phyloP scores from a whole-genome alignment of 2,797 vertebrate genomes.

The Bradypodion pumilum region DNA sequence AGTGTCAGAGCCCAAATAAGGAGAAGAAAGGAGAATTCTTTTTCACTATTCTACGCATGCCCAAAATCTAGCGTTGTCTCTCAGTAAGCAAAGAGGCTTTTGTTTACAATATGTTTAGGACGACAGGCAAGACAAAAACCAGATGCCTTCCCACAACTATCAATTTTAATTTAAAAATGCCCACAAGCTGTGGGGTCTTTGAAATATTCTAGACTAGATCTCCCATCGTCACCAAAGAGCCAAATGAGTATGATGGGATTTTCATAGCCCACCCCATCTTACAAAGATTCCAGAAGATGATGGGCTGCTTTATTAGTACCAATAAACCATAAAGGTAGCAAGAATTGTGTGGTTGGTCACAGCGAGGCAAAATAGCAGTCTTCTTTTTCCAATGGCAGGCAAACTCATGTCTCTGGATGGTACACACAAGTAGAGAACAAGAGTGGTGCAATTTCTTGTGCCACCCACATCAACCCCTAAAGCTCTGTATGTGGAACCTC shows the following conservation, averaged over 20 bases:
- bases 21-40: no score
- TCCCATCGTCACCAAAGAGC: neutral
- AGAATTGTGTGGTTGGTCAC: neutral
- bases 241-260: neutral
- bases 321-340: neutral
- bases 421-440: neutral
- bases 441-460: neutral
- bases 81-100: no score
- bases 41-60: no score
- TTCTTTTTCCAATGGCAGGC: neutral
- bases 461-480: no score
- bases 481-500: neutral
- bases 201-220: neutral
- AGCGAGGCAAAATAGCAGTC: no score
- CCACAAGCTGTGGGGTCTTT: neutral
- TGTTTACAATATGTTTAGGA: no score
- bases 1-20: no score
- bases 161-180: neutral
- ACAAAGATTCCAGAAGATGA: neutral
- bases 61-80: no score
- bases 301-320: no score
- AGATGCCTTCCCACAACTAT: no score
- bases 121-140: no score
- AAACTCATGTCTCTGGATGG: neutral
- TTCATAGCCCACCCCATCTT: neutral